Evolutionary conservation across 2,113 vertebrate genomes (phyloP), one percentile per base, ranked within the genome.

Genomic region (Myiagra hebetior): DNA sequence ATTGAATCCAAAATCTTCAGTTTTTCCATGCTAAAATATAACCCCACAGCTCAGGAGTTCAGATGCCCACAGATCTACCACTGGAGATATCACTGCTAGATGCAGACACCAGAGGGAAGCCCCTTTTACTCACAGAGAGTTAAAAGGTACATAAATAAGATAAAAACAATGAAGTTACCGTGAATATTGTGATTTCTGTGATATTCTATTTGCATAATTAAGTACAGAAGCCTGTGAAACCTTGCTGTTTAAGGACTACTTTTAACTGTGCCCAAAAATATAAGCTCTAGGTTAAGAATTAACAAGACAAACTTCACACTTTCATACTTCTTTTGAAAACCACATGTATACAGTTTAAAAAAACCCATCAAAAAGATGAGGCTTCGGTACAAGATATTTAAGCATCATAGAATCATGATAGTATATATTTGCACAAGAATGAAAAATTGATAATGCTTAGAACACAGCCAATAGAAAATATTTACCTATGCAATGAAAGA

Each of bases 21-120:
- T 13, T 83, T 91, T 79, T 26, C 64, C 15, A 31, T 27, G 11
- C 19, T 62, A 69, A 59, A 91, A 27, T n/a, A 16, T 44, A 73
- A 49, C 39, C n/a, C 26, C 37, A 31, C 6, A 30, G 9, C 49
- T 74, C 6, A 15, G 47, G 33, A 46, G 22, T 70, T 89, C 44
- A 41, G 28, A 67, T 13, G 8, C 11, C 92, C 33, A 50, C 31
- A 62, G 30, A 52, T 47, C 39, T 13, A 28, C 20, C 47, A 27
- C n/a, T 59, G 30, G 35, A 55, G 28, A 28, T 6, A 5, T 19
- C 22, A 42, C 15, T 63, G 56, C 20, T 31, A 18, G 52, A 56
- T 37, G 27, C 52, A 57, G 44, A 41, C n/a, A 49, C 18, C 0
- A 0, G 15, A 28, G 72, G 30, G 49, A 91, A 87, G 3, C 17